Evolutionary conservation across 2,888 invertebrate species (phyloP), one percentile per base, ranked within the genome.

Genomic region (Xylocampa areola): DNA sequence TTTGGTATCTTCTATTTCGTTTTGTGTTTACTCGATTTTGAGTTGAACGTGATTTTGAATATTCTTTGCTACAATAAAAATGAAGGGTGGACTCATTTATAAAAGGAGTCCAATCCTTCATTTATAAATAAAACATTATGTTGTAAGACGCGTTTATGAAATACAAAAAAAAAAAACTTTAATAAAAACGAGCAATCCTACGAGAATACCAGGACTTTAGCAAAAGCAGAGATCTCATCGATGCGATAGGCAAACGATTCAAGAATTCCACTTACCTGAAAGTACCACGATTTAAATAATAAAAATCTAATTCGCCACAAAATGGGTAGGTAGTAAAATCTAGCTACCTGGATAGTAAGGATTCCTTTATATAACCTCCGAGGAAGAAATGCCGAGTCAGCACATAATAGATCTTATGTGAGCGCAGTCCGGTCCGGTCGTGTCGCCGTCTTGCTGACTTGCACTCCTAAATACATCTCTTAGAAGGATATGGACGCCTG

Each of bases 1-100:
- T 80, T 83, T 68, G 72, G 78, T 82, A 80, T 84, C 80, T 81
- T 80, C 77, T 76, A 78, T 80, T 79, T 78, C 74, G 66, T 76
- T 74, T 79, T 76, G 76, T 80, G 78, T 80, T 76, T 81, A 80
- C 78, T 81, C 77, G 73, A 77, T 83, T 80, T 76, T 77, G 70
- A 62, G 68, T 40, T 35, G 49, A 53, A 53, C 69, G 67, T 67
- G 65, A 65, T 61, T 72, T 48, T 48, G 59, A 72, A 74, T 64
- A 71, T 57, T 62, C n/a, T 61, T 52, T 40, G 27, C 30, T 36
- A 43, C 16, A 44, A 47, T 36, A 32, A 39, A 51, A 27, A 30
- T 50, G 19, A 40, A 27, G 16, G 1, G 41, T 40, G 44, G 52
- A 7, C 33, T 45, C 33, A 48, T n/a, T n/a, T n/a, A n/a, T n/a